phyloP scores from a whole-genome alignment of 2,113 vertebrate genomes.

The Crotalus viridis region DNA sequence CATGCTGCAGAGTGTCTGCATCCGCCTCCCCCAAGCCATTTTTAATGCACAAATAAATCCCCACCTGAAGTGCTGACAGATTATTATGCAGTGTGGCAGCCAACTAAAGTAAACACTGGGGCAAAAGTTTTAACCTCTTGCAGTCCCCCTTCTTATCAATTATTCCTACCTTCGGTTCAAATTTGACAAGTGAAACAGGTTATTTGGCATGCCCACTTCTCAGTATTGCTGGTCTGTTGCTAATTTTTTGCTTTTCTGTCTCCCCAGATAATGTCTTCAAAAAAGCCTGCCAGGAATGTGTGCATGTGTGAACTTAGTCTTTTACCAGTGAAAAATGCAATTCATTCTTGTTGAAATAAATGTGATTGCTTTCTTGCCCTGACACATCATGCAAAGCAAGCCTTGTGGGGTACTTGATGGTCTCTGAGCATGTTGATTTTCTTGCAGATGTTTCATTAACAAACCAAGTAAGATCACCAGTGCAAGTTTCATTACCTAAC shows the following conservation, averaged over 20 bases:
- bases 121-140: conserved; percentile 74
- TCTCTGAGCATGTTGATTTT: not conserved
- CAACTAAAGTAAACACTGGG: conserved; percentile 73
- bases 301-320: not conserved
- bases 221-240: not conserved
- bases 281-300: not conserved
- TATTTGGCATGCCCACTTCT: not conserved
- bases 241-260: not conserved
- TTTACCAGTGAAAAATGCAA: not conserved
- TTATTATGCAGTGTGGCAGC: conserved; percentile 74
- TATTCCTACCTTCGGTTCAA: not conserved
- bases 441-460: not conserved
- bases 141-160: conserved; percentile 43
- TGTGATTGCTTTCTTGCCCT: not conserved
- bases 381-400: not conserved
- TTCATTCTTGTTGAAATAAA: not conserved
- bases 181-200: not conserved
- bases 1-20: conserved; percentile 72
- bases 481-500: not conserved
- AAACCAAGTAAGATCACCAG: not conserved
- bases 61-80: conserved; percentile 80
- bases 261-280: not conserved
- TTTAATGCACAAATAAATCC: conserved; percentile 85
- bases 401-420: not conserved
- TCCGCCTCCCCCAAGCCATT: conserved; percentile 73